phyloP scores from a whole-genome alignment of 92 coral and sea anemone genomes.

The Actinostola sp. region DNA sequence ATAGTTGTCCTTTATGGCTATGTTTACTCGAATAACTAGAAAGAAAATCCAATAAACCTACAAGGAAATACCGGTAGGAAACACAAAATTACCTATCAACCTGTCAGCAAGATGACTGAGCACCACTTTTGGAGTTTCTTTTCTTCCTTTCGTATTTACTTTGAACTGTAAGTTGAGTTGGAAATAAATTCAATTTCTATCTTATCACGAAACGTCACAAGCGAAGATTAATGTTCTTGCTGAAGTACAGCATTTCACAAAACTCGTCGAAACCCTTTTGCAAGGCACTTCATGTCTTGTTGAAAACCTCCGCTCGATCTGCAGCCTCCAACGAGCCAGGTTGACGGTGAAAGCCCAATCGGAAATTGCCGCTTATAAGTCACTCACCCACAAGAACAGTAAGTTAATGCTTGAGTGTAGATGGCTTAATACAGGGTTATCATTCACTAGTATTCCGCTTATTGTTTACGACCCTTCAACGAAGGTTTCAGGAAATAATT shows the following conservation, averaged over 20 bases:
- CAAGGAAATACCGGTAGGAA: neutral
- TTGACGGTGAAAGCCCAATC: conserved; percentile 8
- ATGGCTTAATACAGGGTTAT: neutral
- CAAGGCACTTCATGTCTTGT: conserved; percentile 8
- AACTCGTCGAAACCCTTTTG: conserved; percentile 12
- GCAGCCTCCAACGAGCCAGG: neutral
- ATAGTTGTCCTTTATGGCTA: neutral
- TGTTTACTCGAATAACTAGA: neutral
- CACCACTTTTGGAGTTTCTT: conserved; percentile 10
- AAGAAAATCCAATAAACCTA: neutral
- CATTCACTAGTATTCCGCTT: neutral
- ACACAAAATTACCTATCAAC: conserved; percentile 1
- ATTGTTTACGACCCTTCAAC: conserved; percentile 14
- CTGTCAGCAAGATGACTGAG: conserved; percentile 17
- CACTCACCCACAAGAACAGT: conserved; percentile 9
- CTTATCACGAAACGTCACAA: conserved; percentile 13
- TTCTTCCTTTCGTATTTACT: neutral
- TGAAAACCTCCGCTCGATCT: conserved; percentile 3
- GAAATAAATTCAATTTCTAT: conserved; percentile 14
- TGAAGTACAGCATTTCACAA: conserved; percentile 12
- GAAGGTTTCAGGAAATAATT: conserved; percentile 7
- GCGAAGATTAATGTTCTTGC: conserved; percentile 16
- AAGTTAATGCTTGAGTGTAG: neutral
- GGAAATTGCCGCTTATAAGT: conserved; percentile 23
- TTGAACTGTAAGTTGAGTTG: conserved; percentile 2